Evolutionary conservation across 2,888 invertebrate species (phyloP).

Genomic region (Diplazon laetatorius): DNA sequence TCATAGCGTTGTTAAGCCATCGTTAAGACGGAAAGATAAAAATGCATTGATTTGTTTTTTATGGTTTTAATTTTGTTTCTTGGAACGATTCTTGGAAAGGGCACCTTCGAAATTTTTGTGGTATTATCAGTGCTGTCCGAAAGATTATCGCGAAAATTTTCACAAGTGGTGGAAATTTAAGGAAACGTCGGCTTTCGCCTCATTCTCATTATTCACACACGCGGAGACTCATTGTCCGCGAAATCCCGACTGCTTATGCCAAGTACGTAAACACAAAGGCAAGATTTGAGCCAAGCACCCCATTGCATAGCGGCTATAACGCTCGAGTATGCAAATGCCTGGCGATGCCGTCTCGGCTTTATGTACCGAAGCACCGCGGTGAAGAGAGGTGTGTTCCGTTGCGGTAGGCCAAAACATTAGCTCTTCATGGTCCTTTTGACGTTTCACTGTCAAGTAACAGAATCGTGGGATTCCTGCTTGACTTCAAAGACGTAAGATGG

Average conservation of each 20-base stretch:
- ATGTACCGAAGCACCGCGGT: slow-evolving; percentile 16
- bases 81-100: no score
- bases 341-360: slow-evolving; percentile 43
- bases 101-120: no score
- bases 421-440: neutral
- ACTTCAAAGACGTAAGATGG: neutral
- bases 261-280: slow-evolving; percentile 29
- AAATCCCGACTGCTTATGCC: slow-evolving; percentile 38
- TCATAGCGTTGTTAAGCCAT: no score
- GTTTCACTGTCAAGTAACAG: neutral
- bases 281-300: slow-evolving; percentile 40
- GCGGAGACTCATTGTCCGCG: slow-evolving; percentile 23
- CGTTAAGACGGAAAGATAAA: no score
- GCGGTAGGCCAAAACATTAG: slow-evolving; percentile 35
- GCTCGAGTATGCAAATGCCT: slow-evolving; percentile 67
- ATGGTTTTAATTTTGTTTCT: neutral
- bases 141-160: slow-evolving; percentile 18
- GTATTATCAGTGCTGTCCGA: no score
- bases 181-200: neutral
- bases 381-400: slow-evolving; percentile 25
- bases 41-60: no score
- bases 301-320: slow-evolving; percentile 53
- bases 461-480: neutral
- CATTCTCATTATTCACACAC: slow-evolving; percentile 45
- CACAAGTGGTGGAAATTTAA: slow-evolving; percentile 26